phyloP scores from a whole-genome alignment of 2,113 vertebrate species.

The human region DNA sequence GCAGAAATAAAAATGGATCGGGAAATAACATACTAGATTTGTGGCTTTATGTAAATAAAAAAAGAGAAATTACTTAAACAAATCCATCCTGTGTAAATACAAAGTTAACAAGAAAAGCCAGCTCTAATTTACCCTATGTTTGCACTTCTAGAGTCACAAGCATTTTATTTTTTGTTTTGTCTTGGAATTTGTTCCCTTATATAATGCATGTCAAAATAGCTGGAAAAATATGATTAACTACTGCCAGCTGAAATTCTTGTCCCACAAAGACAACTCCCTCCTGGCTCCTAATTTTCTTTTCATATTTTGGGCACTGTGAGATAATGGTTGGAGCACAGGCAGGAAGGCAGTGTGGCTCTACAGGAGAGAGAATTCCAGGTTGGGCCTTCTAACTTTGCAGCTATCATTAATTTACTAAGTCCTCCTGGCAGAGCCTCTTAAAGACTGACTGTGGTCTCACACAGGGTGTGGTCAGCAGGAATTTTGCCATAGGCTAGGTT shows the following conservation, averaged over 20 bases:
- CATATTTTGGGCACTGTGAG: neutral
- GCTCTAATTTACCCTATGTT: conserved; percentile 40
- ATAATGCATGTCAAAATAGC: conserved; percentile 63
- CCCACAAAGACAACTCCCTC: conserved; percentile 44
- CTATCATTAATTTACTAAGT: conserved; percentile 12
- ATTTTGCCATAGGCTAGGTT: neutral
- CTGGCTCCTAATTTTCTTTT: conserved; percentile 53
- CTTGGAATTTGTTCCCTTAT: conserved; percentile 56
- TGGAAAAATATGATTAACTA: conserved; percentile 57
- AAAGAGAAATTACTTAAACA: conserved; percentile 43
- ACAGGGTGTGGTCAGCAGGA: conserved; percentile 38
- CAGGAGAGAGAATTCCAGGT: neutral
- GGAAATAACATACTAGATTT: conserved; percentile 55
- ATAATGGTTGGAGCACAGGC: neutral
- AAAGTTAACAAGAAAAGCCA: conserved; percentile 61
- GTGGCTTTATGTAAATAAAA: conserved; percentile 37
- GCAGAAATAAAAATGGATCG: conserved; percentile 36
- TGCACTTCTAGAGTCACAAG: conserved; percentile 45
- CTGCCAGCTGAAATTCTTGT: conserved; percentile 61
- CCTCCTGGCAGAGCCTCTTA: neutral
- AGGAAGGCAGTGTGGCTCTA: neutral
- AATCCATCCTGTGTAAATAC: conserved; percentile 52
- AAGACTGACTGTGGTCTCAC: neutral
- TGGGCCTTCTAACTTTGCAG: conserved; percentile 1
- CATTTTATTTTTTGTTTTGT: conserved; percentile 70